phyloP scores from a whole-genome alignment of 2,888 invertebrate species.

The Ariolimax columbianus region DNA sequence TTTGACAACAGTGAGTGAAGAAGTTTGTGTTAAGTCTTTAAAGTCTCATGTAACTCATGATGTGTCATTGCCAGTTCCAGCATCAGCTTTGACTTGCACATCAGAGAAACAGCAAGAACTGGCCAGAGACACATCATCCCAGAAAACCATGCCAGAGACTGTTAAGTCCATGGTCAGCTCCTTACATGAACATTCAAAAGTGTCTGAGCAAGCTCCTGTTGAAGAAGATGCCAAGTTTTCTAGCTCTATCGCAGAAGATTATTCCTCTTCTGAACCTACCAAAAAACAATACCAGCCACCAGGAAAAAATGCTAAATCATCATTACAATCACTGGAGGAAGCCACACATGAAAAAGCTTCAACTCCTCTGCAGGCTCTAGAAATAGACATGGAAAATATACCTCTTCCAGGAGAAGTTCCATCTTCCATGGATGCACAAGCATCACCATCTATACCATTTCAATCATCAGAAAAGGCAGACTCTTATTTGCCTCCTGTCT shows the following conservation, averaged over 20 bases:
- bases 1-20: background rate
- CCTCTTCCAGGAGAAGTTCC: slow-evolving; percentile 35
- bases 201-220: background rate
- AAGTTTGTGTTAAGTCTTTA: background rate
- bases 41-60: background rate
- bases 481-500: background rate
- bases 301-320: background rate
- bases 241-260: background rate
- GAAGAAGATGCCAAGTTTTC: background rate
- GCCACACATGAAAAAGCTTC: background rate
- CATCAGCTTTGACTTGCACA: background rate
- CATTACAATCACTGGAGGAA: background rate
- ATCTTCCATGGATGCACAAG: background rate
- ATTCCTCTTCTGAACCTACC: background rate
- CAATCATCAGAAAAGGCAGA: background rate
- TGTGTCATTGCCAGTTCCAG: background rate
- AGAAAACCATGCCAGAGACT: background rate
- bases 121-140: background rate
- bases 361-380: background rate
- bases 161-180: background rate
- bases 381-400: slow-evolving; percentile 33
- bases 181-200: background rate
- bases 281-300: background rate
- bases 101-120: background rate
- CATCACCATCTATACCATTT: background rate